phyloP scores from a whole-genome alignment of 1,140 invertebrate genomes.

The Penaeus japonicus region DNA sequence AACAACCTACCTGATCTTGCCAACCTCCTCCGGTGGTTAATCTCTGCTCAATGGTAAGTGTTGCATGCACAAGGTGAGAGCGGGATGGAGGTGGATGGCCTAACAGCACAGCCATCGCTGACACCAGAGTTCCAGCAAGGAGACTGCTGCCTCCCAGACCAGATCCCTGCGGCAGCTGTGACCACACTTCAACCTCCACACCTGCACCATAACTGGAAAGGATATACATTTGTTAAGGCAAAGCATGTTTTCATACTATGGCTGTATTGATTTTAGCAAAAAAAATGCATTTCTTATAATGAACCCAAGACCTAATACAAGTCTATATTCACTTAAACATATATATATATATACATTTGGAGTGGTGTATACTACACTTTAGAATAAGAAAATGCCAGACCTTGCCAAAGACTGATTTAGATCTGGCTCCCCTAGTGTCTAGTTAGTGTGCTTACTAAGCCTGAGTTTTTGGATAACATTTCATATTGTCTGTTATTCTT shows the following conservation, averaged over 20 bases:
- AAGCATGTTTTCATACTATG: not conserved
- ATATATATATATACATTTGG: no score
- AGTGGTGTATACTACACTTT: no score
- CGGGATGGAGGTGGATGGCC: slow-evolving; percentile 62
- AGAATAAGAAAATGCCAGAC: no score
- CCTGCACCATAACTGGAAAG: slow-evolving; percentile 62
- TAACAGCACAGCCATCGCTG: slow-evolving; percentile 64
- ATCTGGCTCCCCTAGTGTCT: no score
- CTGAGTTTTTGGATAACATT: no score
- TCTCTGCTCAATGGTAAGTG: slow-evolving; percentile 68
- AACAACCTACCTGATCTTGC: slow-evolving; percentile 69
- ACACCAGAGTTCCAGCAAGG: slow-evolving; percentile 66
- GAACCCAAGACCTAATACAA: not conserved
- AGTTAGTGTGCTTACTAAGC: no score
- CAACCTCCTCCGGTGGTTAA: slow-evolving; percentile 70
- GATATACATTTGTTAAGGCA: slow-evolving; percentile 4
- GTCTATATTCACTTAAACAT: not conserved
- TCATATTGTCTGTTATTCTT: no score
- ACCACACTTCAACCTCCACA: slow-evolving; percentile 68
- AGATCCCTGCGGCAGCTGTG: slow-evolving; percentile 68
- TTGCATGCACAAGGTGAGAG: slow-evolving; percentile 48
- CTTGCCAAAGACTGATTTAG: no score
- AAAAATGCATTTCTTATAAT: not conserved
- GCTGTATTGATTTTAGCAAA: no score
- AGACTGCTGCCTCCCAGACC: slow-evolving; percentile 70